These are phyloP conservation scores for Poeciliopsis prolifica DNA, from an alignment of 2,113 vertebrate genomes.

Conservation along the genomic window DNA sequence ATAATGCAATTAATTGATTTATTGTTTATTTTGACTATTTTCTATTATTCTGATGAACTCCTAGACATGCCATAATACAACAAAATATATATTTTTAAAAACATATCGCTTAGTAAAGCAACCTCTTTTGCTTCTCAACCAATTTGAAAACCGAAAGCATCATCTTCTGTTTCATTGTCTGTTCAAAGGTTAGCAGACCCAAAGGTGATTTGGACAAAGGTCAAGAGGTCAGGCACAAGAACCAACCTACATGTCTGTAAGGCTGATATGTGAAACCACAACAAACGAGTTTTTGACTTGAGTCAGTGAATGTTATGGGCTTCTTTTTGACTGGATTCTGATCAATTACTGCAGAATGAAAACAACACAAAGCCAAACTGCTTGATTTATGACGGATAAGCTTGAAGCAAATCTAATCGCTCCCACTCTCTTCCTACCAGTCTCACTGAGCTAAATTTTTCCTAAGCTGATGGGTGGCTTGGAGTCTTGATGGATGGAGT, in stretches of 20 bases:
- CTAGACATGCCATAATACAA: too few species aligned
- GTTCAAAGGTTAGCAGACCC: neutral
- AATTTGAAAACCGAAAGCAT: neutral
- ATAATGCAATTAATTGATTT: too few species aligned
- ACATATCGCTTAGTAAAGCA: neutral
- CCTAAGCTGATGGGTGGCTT: slow-evolving; percentile 6
- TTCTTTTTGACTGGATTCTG: slow-evolving; percentile 20
- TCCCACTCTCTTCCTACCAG: slow-evolving; percentile 4
- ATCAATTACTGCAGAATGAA: neutral
- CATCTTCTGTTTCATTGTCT: too few species aligned
- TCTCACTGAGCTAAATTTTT: slow-evolving; percentile 2
- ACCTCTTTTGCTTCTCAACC: neutral
- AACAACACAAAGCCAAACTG: slow-evolving; percentile 11
- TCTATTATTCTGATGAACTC: too few species aligned
- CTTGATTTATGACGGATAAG: slow-evolving; percentile 48
- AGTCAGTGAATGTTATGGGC: slow-evolving; percentile 19
- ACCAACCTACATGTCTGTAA: neutral
- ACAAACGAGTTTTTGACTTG: neutral
- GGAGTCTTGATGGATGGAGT: slow-evolving; percentile 19
- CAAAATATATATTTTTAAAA: neutral
- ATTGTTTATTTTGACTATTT: too few species aligned
- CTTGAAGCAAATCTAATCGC: slow-evolving; percentile 35
- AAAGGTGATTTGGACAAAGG: neutral
- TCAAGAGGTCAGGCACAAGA: neutral
- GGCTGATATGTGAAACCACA: neutral